These are phyloP conservation scores for Carposina sasakii DNA, from an alignment of 1,140 invertebrate genomes.

Conservation along the genomic window DNA sequence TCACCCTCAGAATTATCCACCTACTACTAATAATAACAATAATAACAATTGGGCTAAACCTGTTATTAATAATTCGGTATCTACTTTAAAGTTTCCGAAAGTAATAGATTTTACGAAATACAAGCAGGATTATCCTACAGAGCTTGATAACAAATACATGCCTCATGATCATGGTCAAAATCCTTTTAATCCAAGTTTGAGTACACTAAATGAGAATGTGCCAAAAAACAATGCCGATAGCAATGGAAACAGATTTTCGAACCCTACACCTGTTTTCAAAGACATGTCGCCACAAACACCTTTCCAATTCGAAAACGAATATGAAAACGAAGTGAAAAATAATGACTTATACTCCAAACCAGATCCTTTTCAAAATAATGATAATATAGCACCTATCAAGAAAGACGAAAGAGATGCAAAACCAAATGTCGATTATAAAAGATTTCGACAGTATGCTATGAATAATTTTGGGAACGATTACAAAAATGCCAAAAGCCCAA, in stretches of 20 bases:
- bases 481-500: constrained; percentile 35
- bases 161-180: constrained; percentile 11
- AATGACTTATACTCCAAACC: constrained; percentile 19
- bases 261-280: constrained; percentile 22
- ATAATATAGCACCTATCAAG: constrained; percentile 19
- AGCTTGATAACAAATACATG: constrained; percentile 39
- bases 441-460: constrained; percentile 32
- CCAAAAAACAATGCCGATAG: constrained; percentile 11
- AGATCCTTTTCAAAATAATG: constrained; percentile 22
- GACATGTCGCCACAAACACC: constrained; percentile 20
- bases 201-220: constrained; percentile 20
- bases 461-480: constrained; percentile 31
- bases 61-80: constrained; percentile 15
- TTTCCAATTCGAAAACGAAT: constrained; percentile 18
- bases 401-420: constrained; percentile 22
- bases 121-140: constrained; percentile 41
- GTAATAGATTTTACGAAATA: constrained; percentile 55
- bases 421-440: constrained; percentile 39
- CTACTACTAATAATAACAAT: constrained; percentile 21
- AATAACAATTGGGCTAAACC: no score
- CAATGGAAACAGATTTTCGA: constrained; percentile 21
- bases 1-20: constrained; percentile 21
- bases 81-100: constrained; percentile 44
- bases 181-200: constrained; percentile 16
- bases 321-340: constrained; percentile 26